A percentile compares a stretch with the other conserved stretches of the same genome.
phyloP scores from a whole-genome alignment of 1,140 invertebrate species.

The Pogonognathellus flavescens region DNA sequence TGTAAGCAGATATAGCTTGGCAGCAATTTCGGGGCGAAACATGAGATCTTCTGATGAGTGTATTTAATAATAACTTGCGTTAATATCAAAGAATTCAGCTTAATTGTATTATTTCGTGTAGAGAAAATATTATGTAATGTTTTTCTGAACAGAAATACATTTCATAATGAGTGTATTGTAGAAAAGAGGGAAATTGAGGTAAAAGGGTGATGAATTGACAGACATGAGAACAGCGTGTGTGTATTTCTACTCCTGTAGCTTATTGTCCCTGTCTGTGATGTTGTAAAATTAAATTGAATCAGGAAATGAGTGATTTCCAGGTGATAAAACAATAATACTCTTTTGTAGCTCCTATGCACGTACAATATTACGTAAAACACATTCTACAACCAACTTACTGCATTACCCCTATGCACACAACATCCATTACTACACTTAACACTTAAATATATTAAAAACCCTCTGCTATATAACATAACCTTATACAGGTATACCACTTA shows the following conservation, averaged over 20 bases:
- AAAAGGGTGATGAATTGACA: conserved; percentile 38
- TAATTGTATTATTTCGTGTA: neutral
- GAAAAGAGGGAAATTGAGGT: neutral
- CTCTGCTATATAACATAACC: too few species aligned
- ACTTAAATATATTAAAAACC: too few species aligned
- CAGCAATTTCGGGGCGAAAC: conserved; percentile 13
- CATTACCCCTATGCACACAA: too few species aligned
- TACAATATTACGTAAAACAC: neutral
- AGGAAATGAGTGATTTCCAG: conserved; percentile 53
- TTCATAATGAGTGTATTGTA: neutral
- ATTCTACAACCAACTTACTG: too few species aligned
- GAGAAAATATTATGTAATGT: neutral
- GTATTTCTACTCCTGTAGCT: neutral
- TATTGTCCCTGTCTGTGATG: conserved; percentile 42
- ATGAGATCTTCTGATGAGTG: conserved; percentile 4
- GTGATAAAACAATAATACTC: conserved; percentile 54
- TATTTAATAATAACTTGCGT: conserved; percentile 20
- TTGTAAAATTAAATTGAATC: conserved; percentile 45
- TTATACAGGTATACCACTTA: too few species aligned
- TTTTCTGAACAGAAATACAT: too few species aligned
- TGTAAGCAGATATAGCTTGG: neutral
- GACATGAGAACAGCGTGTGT: conserved; percentile 40
- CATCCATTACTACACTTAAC: too few species aligned
- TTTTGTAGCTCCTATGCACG: neutral
- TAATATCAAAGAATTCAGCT: neutral